Base-by-base conservation (phyloP, 2,888 invertebrate species). In the Ormia ochracea region DNA sequence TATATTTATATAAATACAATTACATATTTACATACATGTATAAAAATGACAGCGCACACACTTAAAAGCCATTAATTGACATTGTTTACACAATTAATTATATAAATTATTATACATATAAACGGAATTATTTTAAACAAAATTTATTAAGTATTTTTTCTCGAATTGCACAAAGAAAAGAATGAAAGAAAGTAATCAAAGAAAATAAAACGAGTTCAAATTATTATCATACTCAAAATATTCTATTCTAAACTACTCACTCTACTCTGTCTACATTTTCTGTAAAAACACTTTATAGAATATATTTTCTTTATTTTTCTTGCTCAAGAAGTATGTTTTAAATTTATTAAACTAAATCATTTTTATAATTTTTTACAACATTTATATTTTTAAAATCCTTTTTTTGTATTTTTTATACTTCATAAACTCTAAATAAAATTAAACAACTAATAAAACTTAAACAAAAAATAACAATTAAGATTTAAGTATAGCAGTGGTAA, bases 31-130 rank as follows among this genome's bases (percentile, higher is more conserved):
- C n/a, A n/a, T n/a, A n/a, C n/a, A n/a, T n/a, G n/a, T n/a, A n/a
- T n/a, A 52, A 61, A 65, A 56, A 68, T 50, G 70, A 80, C 76
- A 76, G 80, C 80, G 80, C 80, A 80, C 79, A 80, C 74, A 72
- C 72, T 74, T 56, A 56, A 17, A 58, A 56, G 69, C 10, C 12
- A 59, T 28, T 17, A 28, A 59, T 63, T 23, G 3, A n/a, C n/a
- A 65, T 48, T 33, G 19, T 48, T 23, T 52, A 54, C 9, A 50
- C n/a, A 41, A 63, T n/a, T 21, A 58, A 78, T 43, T 5, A 66
- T 33, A 38, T 31, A 31, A 28, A 9, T n/a, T 33, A 31, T 33
- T 31, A 58, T 43, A 45, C 19, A 26, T 38, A 58, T 23, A 14
- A 10, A 50, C 23, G 17, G 26, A 33, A 10, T 14, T 0, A 45